These are phyloP conservation scores for Euphydryas editha DNA, from an alignment of 2,888 invertebrate genomes.

Conservation along the genomic window DNA sequence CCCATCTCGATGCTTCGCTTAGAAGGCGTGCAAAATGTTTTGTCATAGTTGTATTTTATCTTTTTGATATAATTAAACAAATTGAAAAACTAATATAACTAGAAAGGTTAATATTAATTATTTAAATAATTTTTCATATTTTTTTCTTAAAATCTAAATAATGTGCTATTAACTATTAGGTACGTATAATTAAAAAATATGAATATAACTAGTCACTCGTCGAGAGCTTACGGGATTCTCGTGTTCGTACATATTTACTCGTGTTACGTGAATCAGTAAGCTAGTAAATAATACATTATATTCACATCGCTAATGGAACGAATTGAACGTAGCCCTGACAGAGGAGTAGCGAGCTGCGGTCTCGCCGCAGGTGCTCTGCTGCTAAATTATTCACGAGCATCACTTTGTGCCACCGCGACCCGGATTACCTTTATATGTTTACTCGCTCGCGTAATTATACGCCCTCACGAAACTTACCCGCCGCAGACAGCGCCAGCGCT, in stretches of 20 bases:
- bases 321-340: constrained; percentile 52
- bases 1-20: too few species aligned
- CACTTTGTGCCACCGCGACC: constrained; percentile 81
- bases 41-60: too few species aligned
- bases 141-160: too few species aligned
- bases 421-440: constrained; percentile 83
- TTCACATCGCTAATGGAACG: constrained; percentile 18
- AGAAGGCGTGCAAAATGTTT: too few species aligned
- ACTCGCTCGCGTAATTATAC: constrained; percentile 81
- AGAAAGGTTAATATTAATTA: too few species aligned
- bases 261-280: constrained; percentile 19
- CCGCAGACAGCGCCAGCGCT: constrained; percentile 38
- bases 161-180: too few species aligned
- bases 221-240: neutral
- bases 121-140: too few species aligned
- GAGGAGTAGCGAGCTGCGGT: constrained; percentile 58
- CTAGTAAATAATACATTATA: constrained; percentile 21
- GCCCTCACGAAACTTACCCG: constrained; percentile 76
- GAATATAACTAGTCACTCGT: too few species aligned
- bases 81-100: too few species aligned
- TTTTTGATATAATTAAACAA: too few species aligned
- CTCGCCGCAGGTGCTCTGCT: constrained; percentile 71
- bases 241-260: neutral
- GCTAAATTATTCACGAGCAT: constrained; percentile 80
- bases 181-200: too few species aligned